Evolutionary conservation across 1,140 invertebrate species (phyloP).

Genomic region (Tetragnatha versicolor): DNA sequence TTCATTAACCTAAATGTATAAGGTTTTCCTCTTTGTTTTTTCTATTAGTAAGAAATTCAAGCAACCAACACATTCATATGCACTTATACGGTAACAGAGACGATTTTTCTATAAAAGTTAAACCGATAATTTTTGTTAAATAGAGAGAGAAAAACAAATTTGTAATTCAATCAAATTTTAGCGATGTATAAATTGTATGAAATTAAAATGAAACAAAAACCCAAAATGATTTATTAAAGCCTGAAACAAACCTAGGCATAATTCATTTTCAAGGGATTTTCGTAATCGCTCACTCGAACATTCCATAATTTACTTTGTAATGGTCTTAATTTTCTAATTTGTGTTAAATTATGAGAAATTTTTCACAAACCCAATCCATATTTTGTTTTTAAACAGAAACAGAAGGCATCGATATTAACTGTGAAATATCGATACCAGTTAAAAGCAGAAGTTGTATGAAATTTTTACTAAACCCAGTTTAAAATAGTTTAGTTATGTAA

Average conservation of each 20-base stretch:
- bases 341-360: too few species aligned
- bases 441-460: too few species aligned
- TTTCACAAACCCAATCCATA: too few species aligned
- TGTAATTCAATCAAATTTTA: background rate
- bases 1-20: too few species aligned
- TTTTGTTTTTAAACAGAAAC: too few species aligned
- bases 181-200: background rate
- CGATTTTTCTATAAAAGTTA: background rate
- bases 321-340: too few species aligned
- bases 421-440: too few species aligned
- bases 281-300: slow-evolving; percentile 20
- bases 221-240: background rate
- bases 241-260: slow-evolving; percentile 25
- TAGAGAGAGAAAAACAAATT: background rate
- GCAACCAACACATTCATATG: background rate
- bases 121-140: background rate
- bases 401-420: too few species aligned
- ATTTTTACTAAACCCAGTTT: too few species aligned
- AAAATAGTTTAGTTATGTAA: too few species aligned
- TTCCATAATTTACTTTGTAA: background rate
- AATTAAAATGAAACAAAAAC: background rate
- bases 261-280: slow-evolving; percentile 25
- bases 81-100: background rate
- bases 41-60: too few species aligned
- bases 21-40: too few species aligned